Base-by-base conservation (phyloP, 2,888 invertebrate genomes). In the Strigamia transsilvanica region DNA sequence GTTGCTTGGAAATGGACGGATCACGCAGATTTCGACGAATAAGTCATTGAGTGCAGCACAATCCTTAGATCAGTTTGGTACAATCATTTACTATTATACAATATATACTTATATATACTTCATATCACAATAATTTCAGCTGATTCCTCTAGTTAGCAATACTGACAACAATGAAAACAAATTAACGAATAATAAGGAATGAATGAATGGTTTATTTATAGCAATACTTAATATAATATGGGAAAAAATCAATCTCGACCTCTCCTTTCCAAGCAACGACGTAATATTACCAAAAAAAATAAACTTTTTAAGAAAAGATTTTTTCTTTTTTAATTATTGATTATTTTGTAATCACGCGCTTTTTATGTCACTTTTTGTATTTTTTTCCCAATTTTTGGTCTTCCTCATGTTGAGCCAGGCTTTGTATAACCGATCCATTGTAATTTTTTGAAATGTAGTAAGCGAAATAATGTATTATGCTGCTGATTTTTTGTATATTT, bases 281-380 rank as follows among this genome's bases (percentile, higher is more conserved):
- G 56, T 18, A 21, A 56, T 56, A 18, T 56, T 56, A 56, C 56
- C 56, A 56, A 56, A 51, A 56, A 18, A 56, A 18, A n/a, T n/a
- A n/a, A 56, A 38, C 38, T 38, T 38, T 38, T 38, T 38, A 38
- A 38, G 10, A 38, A 38, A 38, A 38, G 38, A 38, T 38, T 38
- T 38, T 34, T 38, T 10, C 10, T 10, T 9, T 6, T 56, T 56
- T 9, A 21, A 56, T 56, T 56, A 21, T 56, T 56, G 10, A 56
- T 56, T 56, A 56, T 56, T 56, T 56, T 56, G 18, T 56, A 56
- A 56, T 56, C 56, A 56, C 56, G 56, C 56, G 56, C 56, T 56
- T 56, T 56, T 56, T 56, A 56, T 18, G 18, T 56, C 56, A 56
- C 56, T 56, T 56, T 56, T 56, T 9, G 6, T 10, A n/a, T 15